Percentiles rank a stretch among this genome's conserved stretches.
Conservation (phyloP, 1,140 invertebrate species). For the Stegodyphus mimosarum region DNA sequence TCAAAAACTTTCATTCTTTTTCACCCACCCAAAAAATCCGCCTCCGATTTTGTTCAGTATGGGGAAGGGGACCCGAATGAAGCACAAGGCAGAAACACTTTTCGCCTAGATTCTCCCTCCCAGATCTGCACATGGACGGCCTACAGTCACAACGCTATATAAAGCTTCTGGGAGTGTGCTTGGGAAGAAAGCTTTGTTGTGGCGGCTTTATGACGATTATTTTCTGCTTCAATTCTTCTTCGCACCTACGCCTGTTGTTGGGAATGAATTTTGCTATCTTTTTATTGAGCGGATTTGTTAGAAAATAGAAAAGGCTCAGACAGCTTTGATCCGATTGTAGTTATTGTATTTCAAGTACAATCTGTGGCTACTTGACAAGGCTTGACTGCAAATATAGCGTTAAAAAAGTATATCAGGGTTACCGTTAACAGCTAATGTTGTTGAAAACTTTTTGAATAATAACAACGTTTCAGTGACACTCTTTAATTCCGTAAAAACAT, state of each 20-base stretch:
- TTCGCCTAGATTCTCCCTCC: no score
- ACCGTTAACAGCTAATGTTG: no score
- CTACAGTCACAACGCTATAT: not conserved
- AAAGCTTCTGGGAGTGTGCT: not conserved
- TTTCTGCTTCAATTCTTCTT: conserved; percentile 2
- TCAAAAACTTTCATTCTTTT: conserved; percentile 16
- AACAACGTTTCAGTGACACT: no score
- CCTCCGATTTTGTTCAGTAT: not conserved
- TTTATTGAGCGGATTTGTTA: no score
- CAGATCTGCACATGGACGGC: no score
- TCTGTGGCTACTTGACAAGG: no score
- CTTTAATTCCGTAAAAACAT: no score
- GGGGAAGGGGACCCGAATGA: no score
- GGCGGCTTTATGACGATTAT: conserved; percentile 17
- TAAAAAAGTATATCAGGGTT: no score
- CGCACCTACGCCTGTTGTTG: not conserved
- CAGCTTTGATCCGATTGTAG: conserved; percentile 7
- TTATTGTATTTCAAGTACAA: not conserved
- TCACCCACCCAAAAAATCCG: not conserved
- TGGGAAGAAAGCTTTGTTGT: not conserved
- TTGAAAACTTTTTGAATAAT: no score
- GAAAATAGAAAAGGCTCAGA: not conserved
- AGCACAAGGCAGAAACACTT: no score
- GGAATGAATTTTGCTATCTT: not conserved
- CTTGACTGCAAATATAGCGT: no score